Conservation (phyloP, 1,140 invertebrate genomes). For the Aricia agestis region DNA sequence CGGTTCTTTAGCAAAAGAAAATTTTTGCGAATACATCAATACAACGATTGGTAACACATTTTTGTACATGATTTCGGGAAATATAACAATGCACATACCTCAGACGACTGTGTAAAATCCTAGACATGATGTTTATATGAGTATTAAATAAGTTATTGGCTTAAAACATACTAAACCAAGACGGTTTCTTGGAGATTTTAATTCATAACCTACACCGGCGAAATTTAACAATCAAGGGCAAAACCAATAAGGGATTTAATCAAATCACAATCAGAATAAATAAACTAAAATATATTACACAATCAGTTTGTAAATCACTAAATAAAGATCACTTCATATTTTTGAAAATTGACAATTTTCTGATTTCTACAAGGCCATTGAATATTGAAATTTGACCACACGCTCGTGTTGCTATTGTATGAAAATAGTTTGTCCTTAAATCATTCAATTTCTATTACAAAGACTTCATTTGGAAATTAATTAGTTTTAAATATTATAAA, state of each 20-base stretch:
- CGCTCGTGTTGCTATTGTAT: not conserved
- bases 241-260: conserved; percentile 27
- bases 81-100: conserved; percentile 39
- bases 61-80: not conserved
- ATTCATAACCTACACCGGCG: conserved; percentile 66
- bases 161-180: conserved; percentile 54
- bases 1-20: not conserved
- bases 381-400: conserved; percentile 20
- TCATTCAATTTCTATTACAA: no score
- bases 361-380: conserved; percentile 30
- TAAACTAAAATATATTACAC: conserved; percentile 58
- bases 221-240: conserved; percentile 39
- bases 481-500: not conserved
- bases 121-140: conserved; percentile 55
- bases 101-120: conserved; percentile 66
- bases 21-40: not conserved
- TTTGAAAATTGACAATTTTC: conserved; percentile 60
- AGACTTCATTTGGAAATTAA: not conserved
- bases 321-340: conserved; percentile 63
- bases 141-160: conserved; percentile 9
- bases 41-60: not conserved
- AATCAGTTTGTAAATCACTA: conserved; percentile 63
- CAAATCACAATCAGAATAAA: conserved; percentile 42
- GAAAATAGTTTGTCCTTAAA: not conserved
- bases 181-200: conserved; percentile 35